Conservation (phyloP, 2,113 vertebrate genomes). For the Nestor notabilis region DNA sequence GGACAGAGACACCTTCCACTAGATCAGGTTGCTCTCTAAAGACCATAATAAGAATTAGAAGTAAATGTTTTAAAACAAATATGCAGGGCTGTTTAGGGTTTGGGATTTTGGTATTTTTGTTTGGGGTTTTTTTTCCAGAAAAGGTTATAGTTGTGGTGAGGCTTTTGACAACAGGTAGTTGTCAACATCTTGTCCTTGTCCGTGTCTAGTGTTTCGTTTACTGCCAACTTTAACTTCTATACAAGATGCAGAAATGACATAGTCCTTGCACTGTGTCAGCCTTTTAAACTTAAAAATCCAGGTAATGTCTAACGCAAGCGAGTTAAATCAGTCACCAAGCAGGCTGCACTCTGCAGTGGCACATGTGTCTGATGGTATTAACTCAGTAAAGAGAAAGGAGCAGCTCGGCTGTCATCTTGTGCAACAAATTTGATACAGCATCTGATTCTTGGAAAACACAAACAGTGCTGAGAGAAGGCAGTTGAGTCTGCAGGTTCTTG, state of each 20-base stretch:
- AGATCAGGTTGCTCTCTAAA: neutral
- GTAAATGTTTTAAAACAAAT: neutral
- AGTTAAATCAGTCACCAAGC: neutral
- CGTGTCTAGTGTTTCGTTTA: neutral
- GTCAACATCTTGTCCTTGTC: neutral
- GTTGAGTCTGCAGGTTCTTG: fast-evolving
- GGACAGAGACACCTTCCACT: neutral
- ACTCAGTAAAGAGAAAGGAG: neutral
- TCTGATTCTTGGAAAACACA: neutral
- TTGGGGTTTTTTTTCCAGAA: neutral
- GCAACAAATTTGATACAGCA: neutral
- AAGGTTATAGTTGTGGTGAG: neutral
- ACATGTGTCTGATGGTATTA: neutral
- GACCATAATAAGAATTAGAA: neutral
- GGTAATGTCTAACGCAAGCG: neutral
- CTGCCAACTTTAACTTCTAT: neutral
- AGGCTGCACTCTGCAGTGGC: neutral
- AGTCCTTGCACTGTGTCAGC: neutral
- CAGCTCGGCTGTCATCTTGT: neutral
- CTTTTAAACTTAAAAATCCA: neutral
- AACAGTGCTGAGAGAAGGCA: neutral
- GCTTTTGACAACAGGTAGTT: neutral
- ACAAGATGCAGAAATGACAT: neutral
- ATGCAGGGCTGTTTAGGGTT: neutral
- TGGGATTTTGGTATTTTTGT: neutral